phyloP scores from a whole-genome alignment of 2,888 invertebrate genomes.

The Limnephilus auricula region DNA sequence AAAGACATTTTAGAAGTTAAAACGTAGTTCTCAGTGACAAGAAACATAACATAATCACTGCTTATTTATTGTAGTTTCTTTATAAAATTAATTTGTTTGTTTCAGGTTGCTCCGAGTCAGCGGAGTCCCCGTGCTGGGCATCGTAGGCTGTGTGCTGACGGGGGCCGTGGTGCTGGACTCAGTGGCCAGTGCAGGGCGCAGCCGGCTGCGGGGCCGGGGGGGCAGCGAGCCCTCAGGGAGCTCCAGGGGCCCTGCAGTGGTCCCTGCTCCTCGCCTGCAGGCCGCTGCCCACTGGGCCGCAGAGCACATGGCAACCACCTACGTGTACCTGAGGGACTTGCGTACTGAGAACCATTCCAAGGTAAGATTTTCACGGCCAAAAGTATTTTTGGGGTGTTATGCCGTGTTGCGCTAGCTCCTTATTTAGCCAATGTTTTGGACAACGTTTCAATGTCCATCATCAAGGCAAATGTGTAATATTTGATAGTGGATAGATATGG shows the following conservation, averaged over 20 bases:
- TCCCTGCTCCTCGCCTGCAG: slow-evolving; percentile 47
- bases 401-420: too few species aligned
- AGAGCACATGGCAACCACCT: slow-evolving; percentile 45
- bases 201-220: slow-evolving; percentile 13
- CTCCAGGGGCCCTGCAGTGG: neutral
- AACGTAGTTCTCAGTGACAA: neutral
- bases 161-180: slow-evolving; percentile 70
- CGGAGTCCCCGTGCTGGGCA: slow-evolving; percentile 70
- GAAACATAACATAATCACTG: neutral
- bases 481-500: too few species aligned
- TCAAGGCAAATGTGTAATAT: too few species aligned
- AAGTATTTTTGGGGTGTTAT: too few species aligned
- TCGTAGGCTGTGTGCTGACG: slow-evolving; percentile 71
- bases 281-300: slow-evolving; percentile 46
- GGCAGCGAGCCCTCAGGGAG: neutral
- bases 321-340: slow-evolving; percentile 36
- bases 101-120: slow-evolving; percentile 70
- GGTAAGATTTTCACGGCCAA: too few species aligned
- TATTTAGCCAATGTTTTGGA: too few species aligned
- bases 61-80: too few species aligned
- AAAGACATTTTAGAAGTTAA: too few species aligned
- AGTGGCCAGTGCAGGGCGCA: slow-evolving; percentile 67
- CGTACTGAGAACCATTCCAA: slow-evolving; percentile 61
- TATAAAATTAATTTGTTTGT: neutral
- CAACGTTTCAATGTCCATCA: too few species aligned